Percentiles rank a stretch among this genome's conserved stretches.
Conservation (phyloP, 2,113 vertebrate genomes). For the Reinhardtius hippoglossoides region DNA sequence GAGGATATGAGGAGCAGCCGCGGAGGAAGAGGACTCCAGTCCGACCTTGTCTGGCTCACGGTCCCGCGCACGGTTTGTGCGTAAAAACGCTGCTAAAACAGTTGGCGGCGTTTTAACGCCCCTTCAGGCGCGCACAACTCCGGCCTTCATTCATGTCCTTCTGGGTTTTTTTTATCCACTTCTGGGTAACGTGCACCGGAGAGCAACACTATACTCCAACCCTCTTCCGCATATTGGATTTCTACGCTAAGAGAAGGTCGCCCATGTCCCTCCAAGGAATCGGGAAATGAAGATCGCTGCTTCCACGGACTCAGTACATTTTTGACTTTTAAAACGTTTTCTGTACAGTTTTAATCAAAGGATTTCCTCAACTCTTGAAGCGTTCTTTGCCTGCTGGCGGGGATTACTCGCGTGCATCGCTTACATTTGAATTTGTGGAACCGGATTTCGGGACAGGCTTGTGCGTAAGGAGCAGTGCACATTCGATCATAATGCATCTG, state of each 20-base stretch:
- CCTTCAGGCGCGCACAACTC: conserved; percentile 48
- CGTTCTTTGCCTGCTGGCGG: conserved; percentile 14
- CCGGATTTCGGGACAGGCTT: conserved; percentile 33
- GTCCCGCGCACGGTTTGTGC: conserved; percentile 43
- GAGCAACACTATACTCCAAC: conserved; percentile 55
- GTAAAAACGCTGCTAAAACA: conserved; percentile 60
- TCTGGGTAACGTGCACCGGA: conserved; percentile 56
- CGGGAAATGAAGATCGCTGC: conserved; percentile 59
- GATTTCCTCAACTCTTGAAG: conserved; percentile 16
- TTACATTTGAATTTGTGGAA: conserved; percentile 3
- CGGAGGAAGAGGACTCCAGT: conserved; percentile 61
- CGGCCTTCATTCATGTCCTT: conserved; percentile 51
- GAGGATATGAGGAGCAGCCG: conserved; percentile 60
- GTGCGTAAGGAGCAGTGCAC: conserved; percentile 34
- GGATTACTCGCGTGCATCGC: conserved; percentile 34
- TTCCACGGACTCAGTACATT: conserved; percentile 30
- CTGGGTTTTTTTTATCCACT: conserved; percentile 32
- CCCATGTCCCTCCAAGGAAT: conserved; percentile 60
- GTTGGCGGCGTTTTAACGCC: conserved; percentile 47
- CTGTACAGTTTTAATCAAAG: conserved; percentile 23
- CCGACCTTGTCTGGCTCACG: conserved; percentile 71
- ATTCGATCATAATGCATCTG: conserved; percentile 53
- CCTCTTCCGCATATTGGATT: conserved; percentile 82
- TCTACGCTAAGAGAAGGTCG: conserved; percentile 69
- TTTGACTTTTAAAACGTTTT: conserved; percentile 33